Conservation (phyloP, 2,797 vertebrate species). For the Artibeus jamaicensis region DNA sequence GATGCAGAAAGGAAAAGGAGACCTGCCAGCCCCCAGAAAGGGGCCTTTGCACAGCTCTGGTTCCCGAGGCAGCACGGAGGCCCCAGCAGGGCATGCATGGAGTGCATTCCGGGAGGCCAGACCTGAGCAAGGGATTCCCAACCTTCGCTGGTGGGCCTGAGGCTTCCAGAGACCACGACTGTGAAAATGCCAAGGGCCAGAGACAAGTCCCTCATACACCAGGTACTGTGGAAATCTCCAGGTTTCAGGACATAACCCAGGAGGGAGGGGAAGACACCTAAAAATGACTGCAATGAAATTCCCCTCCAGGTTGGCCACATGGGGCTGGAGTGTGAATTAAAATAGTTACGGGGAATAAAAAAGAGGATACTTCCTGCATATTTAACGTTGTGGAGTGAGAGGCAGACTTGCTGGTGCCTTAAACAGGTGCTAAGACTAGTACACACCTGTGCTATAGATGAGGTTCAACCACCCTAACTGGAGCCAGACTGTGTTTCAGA, state of each 20-base stretch:
- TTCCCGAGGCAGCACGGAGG: not conserved
- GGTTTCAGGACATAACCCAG: not conserved
- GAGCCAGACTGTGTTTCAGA: not conserved
- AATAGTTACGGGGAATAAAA: not conserved
- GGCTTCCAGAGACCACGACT: not conserved
- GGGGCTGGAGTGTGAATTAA: not conserved
- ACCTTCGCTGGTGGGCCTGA: not conserved
- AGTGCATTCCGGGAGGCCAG: not conserved
- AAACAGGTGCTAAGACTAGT: not conserved
- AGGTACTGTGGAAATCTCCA: not conserved
- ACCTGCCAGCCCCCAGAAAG: not conserved
- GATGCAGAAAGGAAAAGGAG: not conserved
- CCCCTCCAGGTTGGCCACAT: not conserved
- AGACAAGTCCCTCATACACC: not conserved
- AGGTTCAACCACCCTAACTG: not conserved
- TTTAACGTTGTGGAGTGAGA: not conserved
- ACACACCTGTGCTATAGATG: not conserved
- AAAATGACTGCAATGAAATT: not conserved
- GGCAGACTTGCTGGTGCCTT: not conserved
- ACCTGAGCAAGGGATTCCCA: not conserved
- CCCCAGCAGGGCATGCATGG: not conserved
- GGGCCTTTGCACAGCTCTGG: not conserved
- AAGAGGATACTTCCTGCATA: not conserved
- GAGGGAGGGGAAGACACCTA: not conserved
- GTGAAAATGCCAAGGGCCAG: not conserved